Conservation (phyloP, 2,888 invertebrate genomes). For the Pristionchus mayeri region DNA sequence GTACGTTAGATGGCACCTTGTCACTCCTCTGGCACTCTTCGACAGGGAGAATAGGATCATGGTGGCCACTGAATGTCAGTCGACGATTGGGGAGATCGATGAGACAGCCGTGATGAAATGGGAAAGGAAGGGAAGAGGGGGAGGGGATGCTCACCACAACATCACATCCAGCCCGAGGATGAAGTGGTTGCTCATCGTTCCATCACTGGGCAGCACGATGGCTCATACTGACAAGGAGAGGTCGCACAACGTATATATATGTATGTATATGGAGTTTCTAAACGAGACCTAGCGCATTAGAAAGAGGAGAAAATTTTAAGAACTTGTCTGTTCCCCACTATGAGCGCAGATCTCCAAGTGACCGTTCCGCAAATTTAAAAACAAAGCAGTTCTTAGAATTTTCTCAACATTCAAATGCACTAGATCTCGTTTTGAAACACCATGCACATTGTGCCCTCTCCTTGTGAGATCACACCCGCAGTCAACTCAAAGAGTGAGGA, state of each 20-base stretch:
- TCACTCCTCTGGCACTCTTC: conserved; percentile 27
- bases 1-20: conserved; percentile 7
- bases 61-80: conserved; percentile 43
- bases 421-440: too few relatives aligned
- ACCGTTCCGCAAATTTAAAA: too few relatives aligned
- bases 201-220: conserved; percentile 37
- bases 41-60: conserved; percentile 25
- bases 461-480: neutral
- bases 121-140: neutral
- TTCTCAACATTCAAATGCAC: too few relatives aligned
- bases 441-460: too few relatives aligned
- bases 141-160: neutral
- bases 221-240: conserved; percentile 22
- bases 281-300: too few relatives aligned
- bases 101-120: conserved; percentile 40
- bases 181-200: conserved; percentile 17
- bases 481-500: neutral
- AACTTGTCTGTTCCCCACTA: too few relatives aligned
- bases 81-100: conserved; percentile 43
- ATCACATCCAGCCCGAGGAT: conserved; percentile 46
- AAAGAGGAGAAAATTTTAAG: too few relatives aligned
- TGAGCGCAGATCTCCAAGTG: too few relatives aligned
- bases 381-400: too few relatives aligned
- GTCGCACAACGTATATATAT: too few relatives aligned
- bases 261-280: too few relatives aligned